Conservation (phyloP, 2,113 vertebrate species). For the Tinamus guttatus region DNA sequence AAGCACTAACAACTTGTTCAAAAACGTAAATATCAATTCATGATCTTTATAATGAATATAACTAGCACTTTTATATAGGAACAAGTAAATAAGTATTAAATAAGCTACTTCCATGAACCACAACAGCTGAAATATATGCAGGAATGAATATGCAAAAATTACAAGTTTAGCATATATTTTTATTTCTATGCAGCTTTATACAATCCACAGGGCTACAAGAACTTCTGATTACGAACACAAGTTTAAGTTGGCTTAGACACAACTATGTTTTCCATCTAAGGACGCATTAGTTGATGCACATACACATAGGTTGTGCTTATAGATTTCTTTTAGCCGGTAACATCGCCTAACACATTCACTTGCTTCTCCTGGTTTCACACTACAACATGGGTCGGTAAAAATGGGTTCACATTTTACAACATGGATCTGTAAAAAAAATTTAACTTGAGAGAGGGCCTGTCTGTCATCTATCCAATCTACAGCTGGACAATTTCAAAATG, state of each 20-base stretch:
- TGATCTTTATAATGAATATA: fast-evolving
- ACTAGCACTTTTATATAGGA: background rate
- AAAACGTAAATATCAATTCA: background rate
- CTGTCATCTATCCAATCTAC: background rate
- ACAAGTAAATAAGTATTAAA: background rate
- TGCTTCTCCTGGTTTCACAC: background rate
- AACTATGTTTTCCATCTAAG: background rate
- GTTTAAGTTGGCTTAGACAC: background rate
- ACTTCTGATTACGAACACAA: background rate
- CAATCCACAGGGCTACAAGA: background rate
- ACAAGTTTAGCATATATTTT: background rate
- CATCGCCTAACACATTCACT: background rate
- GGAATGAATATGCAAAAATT: no score
- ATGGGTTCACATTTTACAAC: no score
- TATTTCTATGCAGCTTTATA: background rate
- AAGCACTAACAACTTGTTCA: background rate
- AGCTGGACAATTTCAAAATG: background rate
- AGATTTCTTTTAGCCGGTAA: background rate
- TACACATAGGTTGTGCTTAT: background rate
- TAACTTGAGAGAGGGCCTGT: background rate
- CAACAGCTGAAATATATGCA: background rate
- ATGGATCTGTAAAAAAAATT: background rate
- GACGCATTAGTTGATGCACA: background rate
- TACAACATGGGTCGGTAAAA: no score
- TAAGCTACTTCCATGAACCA: background rate